Evolutionary conservation across 2,113 vertebrate genomes (phyloP), one percentile per base, ranked within the genome.

Genomic region (Tragelaphus scriptus): DNA sequence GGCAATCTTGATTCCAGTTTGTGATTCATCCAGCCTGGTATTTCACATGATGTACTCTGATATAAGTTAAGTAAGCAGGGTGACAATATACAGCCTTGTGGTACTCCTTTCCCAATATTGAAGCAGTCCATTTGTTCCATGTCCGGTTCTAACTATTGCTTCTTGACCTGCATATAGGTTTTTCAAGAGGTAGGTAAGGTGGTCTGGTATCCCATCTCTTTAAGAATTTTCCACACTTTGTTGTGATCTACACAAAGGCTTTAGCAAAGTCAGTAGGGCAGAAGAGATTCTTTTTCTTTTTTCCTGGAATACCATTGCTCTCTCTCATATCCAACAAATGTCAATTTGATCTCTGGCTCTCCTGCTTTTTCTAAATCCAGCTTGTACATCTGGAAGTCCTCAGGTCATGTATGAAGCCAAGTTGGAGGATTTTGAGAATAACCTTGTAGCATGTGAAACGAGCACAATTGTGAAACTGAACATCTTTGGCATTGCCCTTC

Each of bases 381-480:
- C 65, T 71, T 71, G 65, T 71, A 36, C 65, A 71, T 71, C 65
- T 71, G n/a, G n/a, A 71, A 71, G n/a, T 21, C 36, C 17, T 71
- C 65, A 71, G 65, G n/a, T 36, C 65, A 36, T 23, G n/a, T 71
- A 71, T 71, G 65, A 71, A 71, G 65, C n/a, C 65, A 36, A 71
- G 65, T 11, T 71, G 17, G 17, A 71, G 19, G 65, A 36, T 71
- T 71, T 36, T 71, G 65, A 71, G 9, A 17, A 36, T 36, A 36
- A 21, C 17, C 65, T 21, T 36, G 65, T 2, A 21, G 65, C 17
- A 36, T 21, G 9, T 71, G 65, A 36, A 71, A 71, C 11, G n/a
- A 71, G n/a, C 1, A 0, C 65, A 71, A 21, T 0, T 21, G 65
- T 12, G 65, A 71, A 36, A 36, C 17, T 21, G n/a, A 71, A 71